These are phyloP conservation scores for Enteromius mattozi DNA, from an alignment of 2,797 vertebrate species.

Conservation along the genomic window DNA sequence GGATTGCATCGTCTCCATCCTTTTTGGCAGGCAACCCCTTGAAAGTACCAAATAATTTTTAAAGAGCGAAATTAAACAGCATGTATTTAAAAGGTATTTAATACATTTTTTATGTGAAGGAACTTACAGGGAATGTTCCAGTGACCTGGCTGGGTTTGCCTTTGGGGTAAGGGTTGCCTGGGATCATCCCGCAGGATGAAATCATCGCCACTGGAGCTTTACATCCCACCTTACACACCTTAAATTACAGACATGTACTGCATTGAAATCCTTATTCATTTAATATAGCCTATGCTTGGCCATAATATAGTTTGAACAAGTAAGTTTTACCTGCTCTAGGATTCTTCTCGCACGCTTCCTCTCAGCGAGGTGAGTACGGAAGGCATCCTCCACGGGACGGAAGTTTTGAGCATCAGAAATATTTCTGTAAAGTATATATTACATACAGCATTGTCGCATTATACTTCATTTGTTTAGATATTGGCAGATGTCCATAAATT, in stretches of 20 bases:
- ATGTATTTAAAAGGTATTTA: slow-evolving; percentile 17
- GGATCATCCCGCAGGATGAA: slow-evolving; percentile 97
- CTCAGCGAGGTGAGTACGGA: slow-evolving; percentile 92
- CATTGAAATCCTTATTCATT: not conserved
- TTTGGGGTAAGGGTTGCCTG: slow-evolving; percentile 98
- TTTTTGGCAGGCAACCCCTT: slow-evolving; percentile 88
- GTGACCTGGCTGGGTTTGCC: slow-evolving; percentile 93
- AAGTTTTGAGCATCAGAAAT: slow-evolving; percentile 97
- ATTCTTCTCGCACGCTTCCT: slow-evolving; percentile 95
- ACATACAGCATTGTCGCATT: not conserved
- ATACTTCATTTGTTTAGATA: not conserved
- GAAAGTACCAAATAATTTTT: slow-evolving; percentile 15
- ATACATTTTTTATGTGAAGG: not conserved
- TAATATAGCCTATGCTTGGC: not conserved
- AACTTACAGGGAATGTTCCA: slow-evolving; percentile 93
- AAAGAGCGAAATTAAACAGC: not conserved
- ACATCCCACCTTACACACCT: slow-evolving; percentile 96
- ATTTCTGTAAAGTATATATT: slow-evolving; percentile 78
- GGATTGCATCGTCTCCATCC: slow-evolving; percentile 88
- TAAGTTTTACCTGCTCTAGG: slow-evolving; percentile 88
- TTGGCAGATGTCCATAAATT: not conserved
- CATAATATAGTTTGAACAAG: not conserved
- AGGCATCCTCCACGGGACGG: slow-evolving; percentile 93
- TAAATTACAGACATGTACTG: not conserved
- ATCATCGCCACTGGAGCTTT: slow-evolving; percentile 98